These are phyloP conservation scores for Drosophila suzukii DNA, from an alignment of 1,140 invertebrate species.

Conservation along the genomic window DNA sequence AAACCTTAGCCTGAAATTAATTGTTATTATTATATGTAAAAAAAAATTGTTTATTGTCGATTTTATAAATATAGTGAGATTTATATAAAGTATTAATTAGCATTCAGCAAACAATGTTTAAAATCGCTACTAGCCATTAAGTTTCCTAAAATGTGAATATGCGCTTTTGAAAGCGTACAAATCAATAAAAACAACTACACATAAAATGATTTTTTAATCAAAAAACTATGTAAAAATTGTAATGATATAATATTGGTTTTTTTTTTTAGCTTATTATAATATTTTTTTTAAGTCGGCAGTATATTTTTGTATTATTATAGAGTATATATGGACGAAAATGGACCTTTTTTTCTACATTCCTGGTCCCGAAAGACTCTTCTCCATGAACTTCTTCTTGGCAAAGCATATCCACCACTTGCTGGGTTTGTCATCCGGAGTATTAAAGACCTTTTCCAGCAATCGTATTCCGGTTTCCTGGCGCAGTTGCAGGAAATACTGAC, in stretches of 20 bases:
- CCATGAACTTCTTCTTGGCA: slow-evolving; percentile 99
- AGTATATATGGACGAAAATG: neutral
- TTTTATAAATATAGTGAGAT: slow-evolving; percentile 10
- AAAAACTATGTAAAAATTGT: neutral
- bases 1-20: slow-evolving; percentile 1
- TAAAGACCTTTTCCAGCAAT: slow-evolving; percentile 96
- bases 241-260: neutral
- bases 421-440: slow-evolving; percentile 94
- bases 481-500: slow-evolving; percentile 96
- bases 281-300: neutral
- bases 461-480: slow-evolving; percentile 96
- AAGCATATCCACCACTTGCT: slow-evolving; percentile 99
- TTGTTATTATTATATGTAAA: neutral
- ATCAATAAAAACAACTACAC: neutral
- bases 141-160: slow-evolving; percentile 3
- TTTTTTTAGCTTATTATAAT: neutral
- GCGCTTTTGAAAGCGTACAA: slow-evolving; percentile 2
- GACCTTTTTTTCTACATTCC: slow-evolving; percentile 40
- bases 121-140: slow-evolving; percentile 5
- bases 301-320: neutral
- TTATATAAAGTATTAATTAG: slow-evolving; percentile 1
- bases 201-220: neutral
- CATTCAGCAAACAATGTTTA: neutral
- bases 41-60: neutral
- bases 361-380: slow-evolving; percentile 92